These are phyloP conservation scores for Gryon sp. DNA, from an alignment of 1,140 invertebrate species.

Conservation along the genomic window DNA sequence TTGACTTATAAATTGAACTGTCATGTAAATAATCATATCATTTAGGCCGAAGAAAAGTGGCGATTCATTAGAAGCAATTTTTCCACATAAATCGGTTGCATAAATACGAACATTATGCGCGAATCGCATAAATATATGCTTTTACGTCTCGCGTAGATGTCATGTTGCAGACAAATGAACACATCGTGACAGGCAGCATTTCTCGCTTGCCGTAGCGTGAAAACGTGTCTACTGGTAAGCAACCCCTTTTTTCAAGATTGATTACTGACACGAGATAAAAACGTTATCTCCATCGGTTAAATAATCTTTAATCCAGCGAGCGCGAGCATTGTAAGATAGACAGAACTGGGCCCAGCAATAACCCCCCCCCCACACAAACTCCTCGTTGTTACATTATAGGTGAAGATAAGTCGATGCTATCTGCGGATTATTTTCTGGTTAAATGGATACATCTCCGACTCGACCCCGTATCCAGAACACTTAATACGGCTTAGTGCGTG, in stretches of 20 bases:
- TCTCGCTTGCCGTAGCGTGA: conserved; percentile 74
- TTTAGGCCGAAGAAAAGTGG: conserved; percentile 14
- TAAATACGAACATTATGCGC: conserved; percentile 14
- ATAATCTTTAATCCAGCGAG: conserved; percentile 76
- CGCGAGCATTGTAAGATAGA: conserved; percentile 23
- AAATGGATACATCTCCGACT: conserved; percentile 71
- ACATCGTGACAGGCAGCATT: conserved; percentile 77
- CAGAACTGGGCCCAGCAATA: conserved; percentile 56
- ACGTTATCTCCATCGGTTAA: conserved; percentile 78
- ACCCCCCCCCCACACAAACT: too few species aligned
- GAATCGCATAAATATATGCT: conserved; percentile 53
- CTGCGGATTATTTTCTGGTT: conserved; percentile 78
- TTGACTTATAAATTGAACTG: too few species aligned
- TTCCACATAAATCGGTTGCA: conserved; percentile 32
- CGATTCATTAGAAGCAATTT: conserved; percentile 28
- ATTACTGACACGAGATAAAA: conserved; percentile 76
- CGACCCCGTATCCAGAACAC: conserved; percentile 51
- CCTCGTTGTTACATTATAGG: conserved; percentile 50
- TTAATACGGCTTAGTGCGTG: conserved; percentile 64
- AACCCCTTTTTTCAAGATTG: conserved; percentile 77
- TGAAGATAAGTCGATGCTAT: conserved; percentile 71
- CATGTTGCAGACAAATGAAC: conserved; percentile 76
- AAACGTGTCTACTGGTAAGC: conserved; percentile 69
- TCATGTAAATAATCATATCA: conserved; percentile 17
- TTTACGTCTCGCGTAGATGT: conserved; percentile 29